Evolutionary conservation across 2,888 invertebrate species (phyloP), one percentile per base, ranked within the genome.

Genomic region (Phragmatobia fuliginosa): DNA sequence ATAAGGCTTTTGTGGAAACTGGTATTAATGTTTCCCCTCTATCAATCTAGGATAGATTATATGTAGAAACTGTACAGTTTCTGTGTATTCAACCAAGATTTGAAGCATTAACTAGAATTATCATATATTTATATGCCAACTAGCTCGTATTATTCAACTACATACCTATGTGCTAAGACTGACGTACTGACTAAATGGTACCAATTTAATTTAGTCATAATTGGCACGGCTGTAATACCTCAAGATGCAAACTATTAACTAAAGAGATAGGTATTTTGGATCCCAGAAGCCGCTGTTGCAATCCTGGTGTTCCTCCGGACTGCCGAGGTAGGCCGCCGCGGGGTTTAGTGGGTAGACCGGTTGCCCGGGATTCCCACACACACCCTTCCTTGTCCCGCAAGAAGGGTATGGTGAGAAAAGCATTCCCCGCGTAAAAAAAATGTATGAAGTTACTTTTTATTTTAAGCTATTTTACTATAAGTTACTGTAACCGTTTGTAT

Each of bases 31-130:
- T 41, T 31, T 36, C 6, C 18, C 38, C 28, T 62, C 25, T 38
- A 38, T 41, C 62, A 62, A 41, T 41, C 41, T 62, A 28, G 3
- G 33, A 18, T 38, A 41, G 62, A 62, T 62, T 62, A 62, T 8
- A 38, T 8, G 38, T 28, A 6, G 33, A 38, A 62, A 28, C 59
- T 41, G 16, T 62, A 18, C 28, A 14, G 28, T 36, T 36, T 62
- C 14, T 61, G 32, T 62, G 16, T 28, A 41, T 62, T 41, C 60
- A 60, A n/a, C 36, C 21, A 60, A 33, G 32, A 32, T 60, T 25
- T 25, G 38, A 36, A 61, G n/a, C 36, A 61, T 36, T 60, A 33
- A 33, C 59, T 33, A 33, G 2, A 56, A 21, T 60, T 33, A 60
- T 60, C 18, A 59, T 38, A 52, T 38, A 56, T 33, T 36, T 65